Evolutionary conservation across 2,888 invertebrate genomes (phyloP).

Genomic region (Hydriomena furcata): DNA sequence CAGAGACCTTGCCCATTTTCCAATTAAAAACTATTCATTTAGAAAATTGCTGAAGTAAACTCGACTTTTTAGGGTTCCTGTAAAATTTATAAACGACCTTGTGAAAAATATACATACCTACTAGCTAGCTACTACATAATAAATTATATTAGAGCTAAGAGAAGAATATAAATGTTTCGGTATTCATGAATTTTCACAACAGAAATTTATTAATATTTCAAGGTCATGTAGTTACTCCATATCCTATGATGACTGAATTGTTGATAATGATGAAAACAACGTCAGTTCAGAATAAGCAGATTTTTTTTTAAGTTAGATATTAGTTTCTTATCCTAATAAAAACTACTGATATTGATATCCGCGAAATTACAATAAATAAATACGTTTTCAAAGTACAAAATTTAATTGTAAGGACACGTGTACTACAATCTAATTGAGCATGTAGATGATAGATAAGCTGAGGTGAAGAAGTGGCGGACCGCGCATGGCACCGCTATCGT

Average conservation of each 20-base stretch:
- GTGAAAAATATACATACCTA: neutral
- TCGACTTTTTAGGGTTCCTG: constrained; percentile 13
- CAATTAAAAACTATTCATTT: constrained; percentile 38
- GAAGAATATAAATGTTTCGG: no score
- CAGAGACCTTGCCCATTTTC: constrained; percentile 32
- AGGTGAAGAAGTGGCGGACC: constrained; percentile 39
- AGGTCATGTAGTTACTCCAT: no score
- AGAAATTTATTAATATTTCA: no score
- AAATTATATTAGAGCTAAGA: no score
- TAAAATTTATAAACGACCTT: constrained; percentile 15
- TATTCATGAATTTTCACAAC: no score
- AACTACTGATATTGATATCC: neutral
- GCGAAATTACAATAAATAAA: constrained; percentile 1
- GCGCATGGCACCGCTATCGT: constrained; percentile 51
- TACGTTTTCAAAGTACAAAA: neutral
- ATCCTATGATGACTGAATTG: no score
- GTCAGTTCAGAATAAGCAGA: no score
- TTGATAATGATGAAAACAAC: no score
- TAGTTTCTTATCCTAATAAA: no score
- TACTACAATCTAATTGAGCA: constrained; percentile 62
- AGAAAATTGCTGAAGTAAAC: constrained; percentile 25
- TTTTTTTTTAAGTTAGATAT: no score
- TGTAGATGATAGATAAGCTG: constrained; percentile 46
- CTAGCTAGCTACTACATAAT: no score
- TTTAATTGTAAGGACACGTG: constrained; percentile 23